These are phyloP conservation scores for Hyles lineata DNA, from an alignment of 2,888 invertebrate species.

Conservation along the genomic window DNA sequence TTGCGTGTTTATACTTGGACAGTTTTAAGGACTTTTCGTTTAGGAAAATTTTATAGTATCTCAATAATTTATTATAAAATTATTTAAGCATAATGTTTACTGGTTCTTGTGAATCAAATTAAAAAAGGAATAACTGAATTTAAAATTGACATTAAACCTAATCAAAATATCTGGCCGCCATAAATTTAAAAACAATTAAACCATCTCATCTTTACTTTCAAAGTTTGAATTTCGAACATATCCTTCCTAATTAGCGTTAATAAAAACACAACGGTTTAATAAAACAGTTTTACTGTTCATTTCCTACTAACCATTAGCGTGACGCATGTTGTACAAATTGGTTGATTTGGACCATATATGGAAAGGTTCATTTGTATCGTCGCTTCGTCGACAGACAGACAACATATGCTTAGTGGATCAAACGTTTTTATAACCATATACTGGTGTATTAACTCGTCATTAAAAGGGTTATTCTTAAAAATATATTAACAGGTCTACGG, in stretches of 20 bases:
- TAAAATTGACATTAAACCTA: no score
- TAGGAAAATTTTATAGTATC: no score
- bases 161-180: no score
- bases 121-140: no score
- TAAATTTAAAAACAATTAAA: no score
- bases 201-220: not conserved
- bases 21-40: not conserved
- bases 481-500: no score
- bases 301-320: slow-evolving; percentile 55
- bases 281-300: slow-evolving; percentile 38
- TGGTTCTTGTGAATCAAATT: no score
- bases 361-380: not conserved
- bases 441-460: no score
- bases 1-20: not conserved
- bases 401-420: not conserved
- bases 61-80: no score
- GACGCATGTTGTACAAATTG: slow-evolving; percentile 69
- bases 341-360: slow-evolving; percentile 43
- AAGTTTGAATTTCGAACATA: not conserved
- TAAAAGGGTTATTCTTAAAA: no score
- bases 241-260: not conserved
- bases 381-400: not conserved
- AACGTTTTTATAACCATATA: not conserved
- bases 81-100: no score
- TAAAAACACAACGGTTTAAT: slow-evolving; percentile 5